These are phyloP conservation scores for Zootermopsis nevadensis DNA, from an alignment of 2,888 invertebrate genomes.

Conservation along the genomic window DNA sequence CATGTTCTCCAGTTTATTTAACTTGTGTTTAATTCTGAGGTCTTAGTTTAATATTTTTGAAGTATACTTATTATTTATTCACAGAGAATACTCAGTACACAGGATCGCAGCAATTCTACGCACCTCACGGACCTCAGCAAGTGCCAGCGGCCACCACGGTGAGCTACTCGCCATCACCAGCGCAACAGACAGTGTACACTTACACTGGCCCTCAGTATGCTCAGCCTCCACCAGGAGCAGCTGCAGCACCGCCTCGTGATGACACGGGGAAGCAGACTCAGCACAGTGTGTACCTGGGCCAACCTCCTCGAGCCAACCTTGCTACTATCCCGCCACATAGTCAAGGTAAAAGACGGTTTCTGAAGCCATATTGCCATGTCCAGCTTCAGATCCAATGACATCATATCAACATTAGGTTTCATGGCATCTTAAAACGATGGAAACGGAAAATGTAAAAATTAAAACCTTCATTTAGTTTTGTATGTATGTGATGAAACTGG, in stretches of 20 bases:
- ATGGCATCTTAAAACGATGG: too few species aligned
- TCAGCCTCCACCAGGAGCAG: constrained; percentile 63
- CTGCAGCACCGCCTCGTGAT: constrained; percentile 60
- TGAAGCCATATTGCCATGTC: neutral
- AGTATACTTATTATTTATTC: constrained; percentile 45
- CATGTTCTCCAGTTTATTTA: neutral
- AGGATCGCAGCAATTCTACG: constrained; percentile 61
- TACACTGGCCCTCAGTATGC: constrained; percentile 61
- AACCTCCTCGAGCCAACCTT: constrained; percentile 54
- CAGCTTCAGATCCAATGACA: too few species aligned
- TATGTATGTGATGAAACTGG: too few species aligned
- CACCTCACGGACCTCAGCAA: constrained; percentile 58
- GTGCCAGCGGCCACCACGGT: constrained; percentile 51
- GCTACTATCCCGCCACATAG: constrained; percentile 48
- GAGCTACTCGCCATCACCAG: constrained; percentile 55
- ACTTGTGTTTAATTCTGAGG: neutral
- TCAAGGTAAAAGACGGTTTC: constrained; percentile 43
- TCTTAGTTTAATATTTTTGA: neutral
- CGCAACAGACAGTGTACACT: constrained; percentile 62
- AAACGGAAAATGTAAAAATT: too few species aligned
- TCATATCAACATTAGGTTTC: too few species aligned
- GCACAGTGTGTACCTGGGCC: constrained; percentile 53
- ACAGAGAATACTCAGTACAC: constrained; percentile 62
- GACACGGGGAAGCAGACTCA: constrained; percentile 50
- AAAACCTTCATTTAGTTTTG: too few species aligned